Conservation (phyloP, 2,113 vertebrate species). For the Istiophorus platypterus region DNA sequence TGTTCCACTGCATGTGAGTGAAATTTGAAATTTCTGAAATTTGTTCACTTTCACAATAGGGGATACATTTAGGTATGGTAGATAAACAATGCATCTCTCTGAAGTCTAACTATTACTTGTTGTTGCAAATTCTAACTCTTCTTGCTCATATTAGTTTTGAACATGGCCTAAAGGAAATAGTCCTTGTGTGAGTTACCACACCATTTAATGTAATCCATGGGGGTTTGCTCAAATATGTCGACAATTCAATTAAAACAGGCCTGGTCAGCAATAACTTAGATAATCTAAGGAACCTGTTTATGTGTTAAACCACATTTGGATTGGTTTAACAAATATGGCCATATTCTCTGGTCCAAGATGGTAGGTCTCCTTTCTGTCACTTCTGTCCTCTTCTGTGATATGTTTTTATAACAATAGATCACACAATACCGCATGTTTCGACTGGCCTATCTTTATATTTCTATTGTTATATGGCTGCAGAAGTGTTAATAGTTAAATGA, state of each 20-base stretch:
- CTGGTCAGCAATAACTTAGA: too few species aligned
- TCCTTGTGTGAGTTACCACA: background rate
- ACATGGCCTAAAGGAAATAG: background rate
- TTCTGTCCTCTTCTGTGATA: background rate
- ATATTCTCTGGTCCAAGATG: background rate
- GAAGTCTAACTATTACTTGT: too few species aligned
- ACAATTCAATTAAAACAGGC: too few species aligned
- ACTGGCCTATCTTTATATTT: background rate
- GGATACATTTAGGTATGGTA: too few species aligned
- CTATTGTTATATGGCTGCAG: too few species aligned
- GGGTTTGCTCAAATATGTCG: too few species aligned
- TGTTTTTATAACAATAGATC: background rate
- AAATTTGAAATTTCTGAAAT: too few species aligned
- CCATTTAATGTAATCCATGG: background rate
- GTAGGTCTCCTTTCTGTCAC: background rate
- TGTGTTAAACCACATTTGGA: background rate
- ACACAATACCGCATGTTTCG: constrained; percentile 4
- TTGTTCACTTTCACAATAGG: too few species aligned
- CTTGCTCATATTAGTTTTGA: too few species aligned
- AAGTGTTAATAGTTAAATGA: background rate
- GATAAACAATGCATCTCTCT: background rate
- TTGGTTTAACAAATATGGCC: constrained; percentile 12
- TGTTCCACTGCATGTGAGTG: too few species aligned
- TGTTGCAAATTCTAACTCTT: too few species aligned
- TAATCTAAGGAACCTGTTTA: too few species aligned